Evolutionary conservation across 2,797 vertebrate species (phyloP).

Genomic region (Danio tinwini): DNA sequence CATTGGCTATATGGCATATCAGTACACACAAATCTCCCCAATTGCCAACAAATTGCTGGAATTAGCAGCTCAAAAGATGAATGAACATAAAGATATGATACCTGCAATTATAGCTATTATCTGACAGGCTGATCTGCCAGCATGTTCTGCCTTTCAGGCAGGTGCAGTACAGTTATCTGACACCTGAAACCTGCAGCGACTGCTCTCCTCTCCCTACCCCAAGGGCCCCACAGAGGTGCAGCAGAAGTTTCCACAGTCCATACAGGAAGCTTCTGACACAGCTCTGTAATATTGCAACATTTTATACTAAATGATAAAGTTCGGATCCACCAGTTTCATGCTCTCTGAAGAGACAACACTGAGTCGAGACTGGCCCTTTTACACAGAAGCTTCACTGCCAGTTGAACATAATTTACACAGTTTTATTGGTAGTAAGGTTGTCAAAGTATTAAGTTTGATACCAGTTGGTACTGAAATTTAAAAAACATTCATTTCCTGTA

Average conservation of each 20-base stretch:
- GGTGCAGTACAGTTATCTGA: conserved; percentile 3
- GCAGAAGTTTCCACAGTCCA: conserved; percentile 7
- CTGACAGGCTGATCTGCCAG: neutral
- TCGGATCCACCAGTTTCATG: no score
- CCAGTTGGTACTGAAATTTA: no score
- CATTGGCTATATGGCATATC: neutral
- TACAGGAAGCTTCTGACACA: neutral
- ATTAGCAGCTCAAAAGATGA: neutral
- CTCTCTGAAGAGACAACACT: conserved; percentile 43
- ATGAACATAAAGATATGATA: conserved; percentile 3
- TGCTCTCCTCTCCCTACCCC: neutral
- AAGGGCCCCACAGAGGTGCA: neutral
- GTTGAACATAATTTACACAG: conserved; percentile 26
- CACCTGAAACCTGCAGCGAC: neutral
- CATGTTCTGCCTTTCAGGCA: neutral
- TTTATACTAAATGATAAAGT: neutral
- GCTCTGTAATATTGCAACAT: neutral
- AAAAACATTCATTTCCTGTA: no score
- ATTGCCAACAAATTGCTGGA: neutral
- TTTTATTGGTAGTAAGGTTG: neutral
- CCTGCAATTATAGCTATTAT: conserved; percentile 35
- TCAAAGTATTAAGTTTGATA: no score
- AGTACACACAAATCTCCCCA: neutral
- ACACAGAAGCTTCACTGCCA: conserved; percentile 5
- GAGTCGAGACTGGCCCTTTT: neutral